Conservation (phyloP, 2,797 vertebrate genomes). For the Enteromius trimaculatus region DNA sequence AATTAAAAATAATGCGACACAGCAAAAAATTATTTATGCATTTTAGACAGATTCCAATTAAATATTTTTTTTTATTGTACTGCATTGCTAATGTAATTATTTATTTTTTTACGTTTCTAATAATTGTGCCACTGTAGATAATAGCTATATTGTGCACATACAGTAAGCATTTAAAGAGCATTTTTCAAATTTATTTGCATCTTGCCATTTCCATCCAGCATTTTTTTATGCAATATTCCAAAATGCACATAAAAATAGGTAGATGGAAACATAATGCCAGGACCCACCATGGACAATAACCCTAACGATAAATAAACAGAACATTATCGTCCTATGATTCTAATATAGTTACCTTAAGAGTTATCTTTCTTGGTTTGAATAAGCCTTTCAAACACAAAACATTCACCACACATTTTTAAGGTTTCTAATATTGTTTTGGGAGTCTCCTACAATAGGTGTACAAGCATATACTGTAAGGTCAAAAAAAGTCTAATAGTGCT, state of each 20-base stretch:
- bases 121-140: too few relatives aligned
- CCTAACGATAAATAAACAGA: background rate
- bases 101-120: background rate
- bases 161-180: too few relatives aligned
- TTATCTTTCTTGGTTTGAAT: background rate
- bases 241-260: too few relatives aligned
- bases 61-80: background rate
- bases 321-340: background rate
- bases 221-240: too few relatives aligned
- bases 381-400: too few relatives aligned
- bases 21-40: background rate
- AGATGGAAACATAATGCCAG: background rate
- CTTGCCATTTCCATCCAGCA: too few relatives aligned
- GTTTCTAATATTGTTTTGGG: too few relatives aligned
- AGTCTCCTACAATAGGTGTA: background rate
- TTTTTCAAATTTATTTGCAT: too few relatives aligned
- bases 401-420: too few relatives aligned
- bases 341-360: background rate
- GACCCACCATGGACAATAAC: background rate
- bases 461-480: background rate
- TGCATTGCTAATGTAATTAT: background rate
- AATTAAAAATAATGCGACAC: constrained; percentile 43
- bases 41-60: background rate
- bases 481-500: background rate
- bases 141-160: too few relatives aligned